phyloP scores from a whole-genome alignment of 2,888 invertebrate genomes.

The Diplolepis rosae region DNA sequence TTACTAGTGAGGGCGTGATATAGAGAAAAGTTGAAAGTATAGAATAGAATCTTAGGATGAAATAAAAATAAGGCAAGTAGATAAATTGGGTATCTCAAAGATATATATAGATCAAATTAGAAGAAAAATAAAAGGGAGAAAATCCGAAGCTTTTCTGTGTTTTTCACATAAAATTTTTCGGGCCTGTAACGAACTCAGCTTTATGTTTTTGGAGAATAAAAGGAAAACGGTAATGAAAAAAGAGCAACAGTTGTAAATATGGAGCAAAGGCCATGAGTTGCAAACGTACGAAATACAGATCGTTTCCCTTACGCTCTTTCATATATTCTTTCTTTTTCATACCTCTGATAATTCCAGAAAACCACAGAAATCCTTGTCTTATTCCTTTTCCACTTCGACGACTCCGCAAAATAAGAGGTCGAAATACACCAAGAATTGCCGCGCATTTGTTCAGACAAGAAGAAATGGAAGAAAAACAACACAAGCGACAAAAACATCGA shows the following conservation, averaged over 20 bases:
- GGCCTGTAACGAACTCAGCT: background rate
- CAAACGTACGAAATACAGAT: constrained; percentile 38
- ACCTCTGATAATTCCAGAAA: background rate
- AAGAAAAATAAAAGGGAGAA: constrained; percentile 23
- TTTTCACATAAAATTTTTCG: background rate
- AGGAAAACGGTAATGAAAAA: constrained; percentile 26
- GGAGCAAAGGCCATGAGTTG: constrained; percentile 33
- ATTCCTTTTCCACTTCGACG: constrained; percentile 37
- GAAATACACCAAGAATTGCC: constrained; percentile 28
- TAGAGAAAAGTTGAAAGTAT: background rate
- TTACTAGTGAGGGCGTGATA: background rate
- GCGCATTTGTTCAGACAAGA: constrained; percentile 2
- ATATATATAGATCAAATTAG: constrained; percentile 14
- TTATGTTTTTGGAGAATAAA: background rate
- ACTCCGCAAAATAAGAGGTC: constrained; percentile 40
- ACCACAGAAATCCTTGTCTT: constrained; percentile 21
- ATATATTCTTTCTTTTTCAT: constrained; percentile 32
- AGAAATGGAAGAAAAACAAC: background rate
- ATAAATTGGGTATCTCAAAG: background rate
- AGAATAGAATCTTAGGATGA: background rate
- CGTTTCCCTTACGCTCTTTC: constrained; percentile 40
- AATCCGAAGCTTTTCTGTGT: background rate
- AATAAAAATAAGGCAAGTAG: background rate
- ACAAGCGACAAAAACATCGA: background rate
- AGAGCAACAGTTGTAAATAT: constrained; percentile 41